Conservation (phyloP, 2,113 vertebrate genomes). For the Anhinga anhinga region DNA sequence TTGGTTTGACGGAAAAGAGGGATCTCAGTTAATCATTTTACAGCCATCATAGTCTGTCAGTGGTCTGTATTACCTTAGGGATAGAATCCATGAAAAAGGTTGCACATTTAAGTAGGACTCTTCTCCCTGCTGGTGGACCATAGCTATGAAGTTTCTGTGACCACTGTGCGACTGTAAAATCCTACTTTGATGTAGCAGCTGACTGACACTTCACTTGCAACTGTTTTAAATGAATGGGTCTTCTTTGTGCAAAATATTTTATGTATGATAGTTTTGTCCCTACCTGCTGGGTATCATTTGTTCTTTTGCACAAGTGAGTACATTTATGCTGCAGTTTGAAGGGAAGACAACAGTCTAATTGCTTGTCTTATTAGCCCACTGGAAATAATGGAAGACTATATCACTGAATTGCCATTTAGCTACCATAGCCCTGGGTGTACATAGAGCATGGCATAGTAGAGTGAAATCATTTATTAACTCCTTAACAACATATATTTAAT, state of each 20-base stretch:
- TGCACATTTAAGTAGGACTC: not conserved
- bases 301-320: not conserved
- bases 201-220: not conserved
- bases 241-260: not conserved
- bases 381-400: conserved; percentile 18
- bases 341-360: not conserved
- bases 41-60: rapidly evolving
- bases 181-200: not conserved
- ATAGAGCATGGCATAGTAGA: not conserved
- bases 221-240: not conserved
- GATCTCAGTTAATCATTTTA: not conserved
- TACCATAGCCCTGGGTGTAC: conserved; percentile 8
- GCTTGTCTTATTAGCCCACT: not conserved
- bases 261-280: not conserved
- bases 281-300: not conserved
- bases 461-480: conserved; percentile 65
- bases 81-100: not conserved
- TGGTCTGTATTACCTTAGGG: not conserved
- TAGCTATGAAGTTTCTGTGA: not conserved
- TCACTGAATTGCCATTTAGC: conserved; percentile 11
- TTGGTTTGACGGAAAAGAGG: not conserved
- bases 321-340: not conserved
- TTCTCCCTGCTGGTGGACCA: not conserved
- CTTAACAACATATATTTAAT: conserved; percentile 65
- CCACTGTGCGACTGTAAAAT: not conserved